A percentile compares a stretch with the other conserved stretches of the same genome.
These are phyloP conservation scores for Cavia aperea DNA, from an alignment of 2,113 vertebrate genomes.

Conservation along the genomic window DNA sequence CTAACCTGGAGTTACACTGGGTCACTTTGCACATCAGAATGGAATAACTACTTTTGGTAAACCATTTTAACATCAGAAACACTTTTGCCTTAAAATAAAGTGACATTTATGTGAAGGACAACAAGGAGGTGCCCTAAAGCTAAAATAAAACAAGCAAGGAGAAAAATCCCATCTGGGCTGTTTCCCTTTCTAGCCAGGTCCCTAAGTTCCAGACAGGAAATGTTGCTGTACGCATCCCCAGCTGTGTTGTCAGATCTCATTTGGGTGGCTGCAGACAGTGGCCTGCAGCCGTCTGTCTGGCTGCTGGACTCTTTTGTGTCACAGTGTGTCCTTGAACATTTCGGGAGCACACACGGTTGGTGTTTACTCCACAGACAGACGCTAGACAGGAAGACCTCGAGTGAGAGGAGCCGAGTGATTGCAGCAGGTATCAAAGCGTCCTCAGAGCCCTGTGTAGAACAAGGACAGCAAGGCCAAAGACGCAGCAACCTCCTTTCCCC, in stretches of 20 bases:
- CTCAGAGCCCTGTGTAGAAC: not conserved
- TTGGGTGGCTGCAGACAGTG: constrained; percentile 78
- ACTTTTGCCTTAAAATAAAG: constrained; percentile 45
- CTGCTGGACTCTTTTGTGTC: constrained; percentile 75
- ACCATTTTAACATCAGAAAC: constrained; percentile 16
- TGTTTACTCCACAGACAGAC: constrained; percentile 65
- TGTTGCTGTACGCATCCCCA: constrained; percentile 72
- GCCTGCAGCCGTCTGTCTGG: constrained; percentile 81
- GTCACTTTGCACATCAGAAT: constrained; percentile 15
- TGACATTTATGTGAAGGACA: constrained; percentile 31
- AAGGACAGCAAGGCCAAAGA: not conserved
- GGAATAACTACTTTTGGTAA: constrained; percentile 10
- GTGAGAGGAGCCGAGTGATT: too few species aligned
- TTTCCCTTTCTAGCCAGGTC: constrained; percentile 70
- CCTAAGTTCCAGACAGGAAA: constrained; percentile 74
- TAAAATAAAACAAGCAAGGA: constrained; percentile 34
- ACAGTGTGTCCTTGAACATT: constrained; percentile 82
- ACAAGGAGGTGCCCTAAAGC: constrained; percentile 64
- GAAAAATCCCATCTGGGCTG: constrained; percentile 26
- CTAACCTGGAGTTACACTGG: not conserved
- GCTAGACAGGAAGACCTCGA: not conserved
- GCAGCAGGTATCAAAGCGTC: not conserved
- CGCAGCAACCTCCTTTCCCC: not conserved
- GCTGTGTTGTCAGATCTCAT: constrained; percentile 83
- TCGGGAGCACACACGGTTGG: constrained; percentile 74